Conservation (phyloP, 2,113 vertebrate species). For the Epinephelus fuscoguttatus region DNA sequence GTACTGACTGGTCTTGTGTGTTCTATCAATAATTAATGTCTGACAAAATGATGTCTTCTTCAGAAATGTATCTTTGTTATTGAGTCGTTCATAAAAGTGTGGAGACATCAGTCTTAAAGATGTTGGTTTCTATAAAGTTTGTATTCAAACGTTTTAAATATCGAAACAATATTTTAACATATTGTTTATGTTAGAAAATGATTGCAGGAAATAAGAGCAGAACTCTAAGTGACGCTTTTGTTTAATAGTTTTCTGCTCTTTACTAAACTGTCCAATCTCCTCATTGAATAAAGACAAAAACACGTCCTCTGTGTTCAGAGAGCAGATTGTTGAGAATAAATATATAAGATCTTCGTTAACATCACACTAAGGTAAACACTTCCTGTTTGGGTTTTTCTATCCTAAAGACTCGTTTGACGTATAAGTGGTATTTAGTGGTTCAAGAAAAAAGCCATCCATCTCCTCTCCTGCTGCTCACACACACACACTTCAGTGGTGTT, state of each 20-base stretch:
- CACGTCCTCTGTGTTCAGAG: not conserved
- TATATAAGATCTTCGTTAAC: not conserved
- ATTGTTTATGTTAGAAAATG: not conserved
- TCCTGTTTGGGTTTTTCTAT: no score
- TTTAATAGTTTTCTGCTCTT: not conserved
- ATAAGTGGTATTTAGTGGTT: not conserved
- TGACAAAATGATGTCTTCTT: not conserved
- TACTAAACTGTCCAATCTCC: not conserved
- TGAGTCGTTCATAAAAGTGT: not conserved
- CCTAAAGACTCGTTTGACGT: no score
- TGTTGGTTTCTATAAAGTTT: not conserved
- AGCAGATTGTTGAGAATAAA: slow-evolving; percentile 50
- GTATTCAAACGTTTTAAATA: not conserved
- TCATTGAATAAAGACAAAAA: not conserved
- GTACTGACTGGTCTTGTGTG: not conserved
- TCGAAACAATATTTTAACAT: not conserved
- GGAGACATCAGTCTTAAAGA: not conserved
- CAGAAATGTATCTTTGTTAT: not conserved
- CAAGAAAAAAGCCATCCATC: not conserved
- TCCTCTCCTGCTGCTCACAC: slow-evolving; percentile 1
- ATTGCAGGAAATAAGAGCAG: not conserved
- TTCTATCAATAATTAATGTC: not conserved
- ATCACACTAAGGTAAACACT: not conserved
- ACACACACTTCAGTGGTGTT: not conserved
- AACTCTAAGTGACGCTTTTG: not conserved